Base-by-base conservation (phyloP, 2,797 vertebrate species). In the Rhynchonycteris naso region DNA sequence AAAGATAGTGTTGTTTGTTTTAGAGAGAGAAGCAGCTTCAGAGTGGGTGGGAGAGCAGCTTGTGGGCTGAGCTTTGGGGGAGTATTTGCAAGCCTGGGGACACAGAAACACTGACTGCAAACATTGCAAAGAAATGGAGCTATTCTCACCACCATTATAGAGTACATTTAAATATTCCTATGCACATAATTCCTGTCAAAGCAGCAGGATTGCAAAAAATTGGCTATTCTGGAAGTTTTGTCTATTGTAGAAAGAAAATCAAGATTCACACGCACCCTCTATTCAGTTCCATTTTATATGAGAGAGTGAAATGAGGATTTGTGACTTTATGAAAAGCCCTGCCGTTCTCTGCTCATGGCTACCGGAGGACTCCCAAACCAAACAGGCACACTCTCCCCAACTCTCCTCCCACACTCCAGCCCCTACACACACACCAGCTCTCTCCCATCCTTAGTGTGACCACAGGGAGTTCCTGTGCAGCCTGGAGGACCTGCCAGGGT, bases 1-100 rank as follows among this genome's bases (percentile, higher is more conserved):
- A 78, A 82, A 94, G 87, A 82, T 80, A 78, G 88, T 50, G 35
- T 68, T 95, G 66, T 92, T 96, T 95, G 88, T 93, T 96, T 86
- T 86, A 85, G 58, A 86, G 52, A 94, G 28, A 92, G 76, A 50
- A 68, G 75, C 90, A 93, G 88, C 56, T 83, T 93, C 86, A 21
- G 43, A 28, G 88, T 90, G 65, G 84, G 81, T 19, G 69, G 87
- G 50, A 84, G 54, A 82, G 54, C 93, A 78, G 61, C 79, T 35
- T 56, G 80, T 26, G 30, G 92, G 94, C 38, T 69, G 68, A 84
- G 76, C 63, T 86, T 68, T 47, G 88, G 83, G 52, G 76, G 54
- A 89, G 65, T 2, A 3, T 71, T 89, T 92, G 69, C 76, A 76
- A 91, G 65, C 63, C 54, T 71, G 52, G 56, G 95, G 93, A 91